Evolutionary conservation across 2,797 vertebrate species (phyloP).

Genomic region (Amblyraja radiata): DNA sequence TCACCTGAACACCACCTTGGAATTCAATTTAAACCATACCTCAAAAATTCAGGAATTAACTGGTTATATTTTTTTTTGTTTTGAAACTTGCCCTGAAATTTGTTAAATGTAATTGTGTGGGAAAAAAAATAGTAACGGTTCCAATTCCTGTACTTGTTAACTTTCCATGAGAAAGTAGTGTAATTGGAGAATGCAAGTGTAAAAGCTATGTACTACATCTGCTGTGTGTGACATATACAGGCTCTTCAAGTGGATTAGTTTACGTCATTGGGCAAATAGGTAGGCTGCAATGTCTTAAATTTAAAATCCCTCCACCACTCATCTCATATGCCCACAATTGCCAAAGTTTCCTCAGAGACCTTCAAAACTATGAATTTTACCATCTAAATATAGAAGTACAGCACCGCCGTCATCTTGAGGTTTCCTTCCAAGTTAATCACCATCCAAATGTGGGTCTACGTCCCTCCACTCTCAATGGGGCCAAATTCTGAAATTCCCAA

Average conservation of each 20-base stretch:
- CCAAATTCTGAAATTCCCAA: not conserved
- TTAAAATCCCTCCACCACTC: not conserved
- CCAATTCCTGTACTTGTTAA: not conserved
- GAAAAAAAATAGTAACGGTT: not conserved
- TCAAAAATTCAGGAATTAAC: not conserved
- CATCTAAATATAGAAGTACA: not conserved
- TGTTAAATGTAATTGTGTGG: not conserved
- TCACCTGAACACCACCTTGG: not conserved
- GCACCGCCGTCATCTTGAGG: not conserved
- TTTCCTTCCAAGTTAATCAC: not conserved
- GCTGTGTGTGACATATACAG: not conserved
- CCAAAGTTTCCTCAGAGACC: not conserved
- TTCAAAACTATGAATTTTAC: not conserved
- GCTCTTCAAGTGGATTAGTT: not conserved
- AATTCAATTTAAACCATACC: not conserved
- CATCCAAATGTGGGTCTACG: not conserved
- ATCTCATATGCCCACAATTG: not conserved
- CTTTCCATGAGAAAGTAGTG: not conserved
- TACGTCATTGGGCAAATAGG: no score
- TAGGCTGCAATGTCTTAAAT: not conserved
- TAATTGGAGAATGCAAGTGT: not conserved
- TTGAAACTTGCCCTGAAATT: not conserved
- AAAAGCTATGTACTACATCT: not conserved
- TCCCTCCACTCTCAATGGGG: not conserved
- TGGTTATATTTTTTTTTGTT: not conserved